These are phyloP conservation scores for Tillus elongatus DNA, from an alignment of 2,888 invertebrate species.

Conservation along the genomic window DNA sequence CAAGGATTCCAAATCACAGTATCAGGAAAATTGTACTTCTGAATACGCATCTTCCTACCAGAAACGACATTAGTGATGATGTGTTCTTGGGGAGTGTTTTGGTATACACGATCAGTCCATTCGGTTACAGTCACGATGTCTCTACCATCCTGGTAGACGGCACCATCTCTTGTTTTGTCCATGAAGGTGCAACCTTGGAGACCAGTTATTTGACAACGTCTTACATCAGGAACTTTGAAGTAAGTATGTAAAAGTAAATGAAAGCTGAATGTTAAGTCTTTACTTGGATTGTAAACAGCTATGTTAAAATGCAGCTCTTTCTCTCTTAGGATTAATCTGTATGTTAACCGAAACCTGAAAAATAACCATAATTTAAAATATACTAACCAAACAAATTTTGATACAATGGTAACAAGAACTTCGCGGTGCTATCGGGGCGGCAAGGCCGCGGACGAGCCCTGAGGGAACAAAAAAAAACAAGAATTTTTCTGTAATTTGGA, in stretches of 20 bases:
- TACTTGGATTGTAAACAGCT: slow-evolving; percentile 88
- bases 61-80: slow-evolving; percentile 88
- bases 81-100: slow-evolving; percentile 87
- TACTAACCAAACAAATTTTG: too few relatives aligned
- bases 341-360: slow-evolving; percentile 79
- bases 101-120: slow-evolving; percentile 90
- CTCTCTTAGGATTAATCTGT: slow-evolving; percentile 81
- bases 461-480: too few relatives aligned
- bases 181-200: slow-evolving; percentile 72
- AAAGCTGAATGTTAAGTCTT: slow-evolving; percentile 83
- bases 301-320: slow-evolving; percentile 89
- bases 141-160: slow-evolving; percentile 80
- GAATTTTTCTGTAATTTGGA: too few relatives aligned
- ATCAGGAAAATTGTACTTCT: slow-evolving; percentile 91
- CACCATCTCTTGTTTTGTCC: slow-evolving; percentile 74
- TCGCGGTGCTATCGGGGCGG: too few relatives aligned
- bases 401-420: too few relatives aligned
- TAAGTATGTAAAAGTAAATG: slow-evolving; percentile 91
- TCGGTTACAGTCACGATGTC: slow-evolving; percentile 84
- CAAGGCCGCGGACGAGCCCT: too few relatives aligned
- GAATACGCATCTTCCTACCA: slow-evolving; percentile 83
- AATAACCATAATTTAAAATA: slow-evolving; percentile 7
- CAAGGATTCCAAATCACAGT: slow-evolving; percentile 98
- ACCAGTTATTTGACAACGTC: slow-evolving; percentile 84
- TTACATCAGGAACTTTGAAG: slow-evolving; percentile 90